Base-by-base conservation (phyloP, 2,113 vertebrate species). In the Pionites leucogaster region DNA sequence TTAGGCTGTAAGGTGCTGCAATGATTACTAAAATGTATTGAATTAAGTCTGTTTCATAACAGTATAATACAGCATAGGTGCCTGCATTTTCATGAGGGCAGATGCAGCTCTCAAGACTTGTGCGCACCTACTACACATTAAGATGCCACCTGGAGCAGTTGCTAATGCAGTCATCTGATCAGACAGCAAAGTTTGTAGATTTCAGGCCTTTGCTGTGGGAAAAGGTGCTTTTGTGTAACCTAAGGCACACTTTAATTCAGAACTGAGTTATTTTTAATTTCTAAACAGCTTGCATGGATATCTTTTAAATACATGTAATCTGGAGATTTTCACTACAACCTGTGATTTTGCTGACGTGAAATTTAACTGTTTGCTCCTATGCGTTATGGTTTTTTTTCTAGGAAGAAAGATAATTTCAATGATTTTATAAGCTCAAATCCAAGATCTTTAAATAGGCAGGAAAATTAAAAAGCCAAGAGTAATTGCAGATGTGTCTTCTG, bases 401-500 rank as follows among this genome's bases (percentile, higher is more conserved):
- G 81, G 44, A 31, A 59, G 60, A 82, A 94, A 84, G 31, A 62
- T 69, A 76, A 86, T 95, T 79, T 79, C 16, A 67, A 39, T 69
- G 62, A 91, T 83, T 83, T 88, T 96, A 67, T 77, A 29, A 92
- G 70, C 44, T 92, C 39, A 87, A 46, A 82, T 64, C 33, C 7
- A 82, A 71, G 25, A 72, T 92, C 57, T 95, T 94, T 93, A 96
- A 96, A 88, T 93, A 96, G 67, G 12, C 29, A 93, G 64, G 24
- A 72, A 96, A 94, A 94, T 86, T n/a, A 80, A 96, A 84, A 95
- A 93, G 63, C 63, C 42, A 86, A 86, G 41, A 86, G 52, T 85
- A 90, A 79, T 39, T 93, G 79, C 90, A 95, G 83, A 88, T 94
- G 86, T 89, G 42, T 90, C 50, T 86, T 96, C 80, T 91, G 50